Evolutionary conservation across 2,797 vertebrate genomes (phyloP).

Genomic region (Triplophysa yarkandensis): DNA sequence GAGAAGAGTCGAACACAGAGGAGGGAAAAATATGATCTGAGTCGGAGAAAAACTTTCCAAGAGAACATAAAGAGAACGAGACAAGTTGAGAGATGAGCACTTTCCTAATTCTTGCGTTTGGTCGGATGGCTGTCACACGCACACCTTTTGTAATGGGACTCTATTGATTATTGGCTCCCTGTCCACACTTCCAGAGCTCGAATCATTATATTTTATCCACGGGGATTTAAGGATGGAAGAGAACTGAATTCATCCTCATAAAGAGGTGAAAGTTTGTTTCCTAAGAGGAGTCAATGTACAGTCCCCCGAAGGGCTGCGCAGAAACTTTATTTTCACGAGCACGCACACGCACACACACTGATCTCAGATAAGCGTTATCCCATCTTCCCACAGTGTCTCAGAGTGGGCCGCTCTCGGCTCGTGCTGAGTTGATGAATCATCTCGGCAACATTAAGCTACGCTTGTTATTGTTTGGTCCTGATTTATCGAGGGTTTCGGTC

Average conservation of each 20-base stretch:
- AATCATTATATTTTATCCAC: too few relatives aligned
- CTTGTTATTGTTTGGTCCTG: conserved; percentile 78
- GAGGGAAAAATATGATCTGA: conserved; percentile 53
- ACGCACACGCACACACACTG: background rate
- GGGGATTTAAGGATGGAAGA: background rate
- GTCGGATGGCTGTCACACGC: conserved; percentile 1
- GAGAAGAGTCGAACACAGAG: conserved; percentile 43
- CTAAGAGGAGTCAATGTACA: conserved; percentile 1
- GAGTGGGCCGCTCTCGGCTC: conserved; percentile 34
- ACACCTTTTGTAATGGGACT: conserved; percentile 66
- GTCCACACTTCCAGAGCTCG: conserved; percentile 75
- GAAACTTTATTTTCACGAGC: background rate
- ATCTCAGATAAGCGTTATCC: conserved; percentile 41
- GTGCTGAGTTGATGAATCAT: conserved; percentile 70
- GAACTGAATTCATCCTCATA: background rate
- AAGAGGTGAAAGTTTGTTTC: background rate
- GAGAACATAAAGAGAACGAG: conserved; percentile 5
- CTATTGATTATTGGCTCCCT: conserved; percentile 72
- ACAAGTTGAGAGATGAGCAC: conserved; percentile 23
- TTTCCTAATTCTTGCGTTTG: background rate
- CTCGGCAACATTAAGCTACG: conserved; percentile 72
- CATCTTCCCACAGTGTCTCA: conserved; percentile 39
- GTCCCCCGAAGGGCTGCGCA: background rate
- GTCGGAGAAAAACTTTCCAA: conserved; percentile 10
- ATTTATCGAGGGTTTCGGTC: conserved; percentile 75